Base-by-base conservation (phyloP, 1,140 invertebrate species). In the Ips typographus region DNA sequence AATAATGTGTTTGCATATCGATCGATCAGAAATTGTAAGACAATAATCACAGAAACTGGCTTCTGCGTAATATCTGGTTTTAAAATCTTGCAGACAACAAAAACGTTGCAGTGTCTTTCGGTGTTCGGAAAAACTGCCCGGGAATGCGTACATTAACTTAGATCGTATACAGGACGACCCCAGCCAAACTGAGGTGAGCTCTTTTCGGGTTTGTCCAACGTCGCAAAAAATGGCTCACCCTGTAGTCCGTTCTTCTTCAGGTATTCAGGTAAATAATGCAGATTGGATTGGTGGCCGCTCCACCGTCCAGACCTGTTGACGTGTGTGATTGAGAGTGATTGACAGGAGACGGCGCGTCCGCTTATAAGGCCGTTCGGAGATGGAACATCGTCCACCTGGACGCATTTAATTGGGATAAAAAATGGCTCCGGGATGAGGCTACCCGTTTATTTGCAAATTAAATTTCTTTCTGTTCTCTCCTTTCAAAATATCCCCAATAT, bases 261-360 rank as follows among this genome's bases (percentile, higher is more conserved):
- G 22, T 22, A 22, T 22, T n/a, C 60, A 62, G 44, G 60, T 62
- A 62, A 62, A 62, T 62, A 62, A 62, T 62, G 60, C 60, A 62
- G 60, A 62, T 62, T 62, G 60, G 60, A 49, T 62, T 62, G 60
- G 60, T 62, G 60, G 60, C 41, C 60, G 60, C 43, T 62, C 60
- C n/a, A 51, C 60, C 8, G 60, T 62, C 60, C 60, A 8, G 44
- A 62, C 38, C 44, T 40, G 60, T 62, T 62, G 60, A 62, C 60
- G 60, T 62, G 60, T 62, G 60, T 62, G 60, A 62, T 62, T 62
- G 60, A 62, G 60, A 62, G 60, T 62, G 60, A 62, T 62, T 62
- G 60, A 62, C 60, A 62, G 60, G 60, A 62, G 60, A 62, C 60
- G 60, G 60, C 60, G 60, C 60, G 60, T 62, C 60, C 43, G 60